Base-by-base conservation (phyloP, 1,140 invertebrate genomes). In the Mizuhopecten yessoensis region DNA sequence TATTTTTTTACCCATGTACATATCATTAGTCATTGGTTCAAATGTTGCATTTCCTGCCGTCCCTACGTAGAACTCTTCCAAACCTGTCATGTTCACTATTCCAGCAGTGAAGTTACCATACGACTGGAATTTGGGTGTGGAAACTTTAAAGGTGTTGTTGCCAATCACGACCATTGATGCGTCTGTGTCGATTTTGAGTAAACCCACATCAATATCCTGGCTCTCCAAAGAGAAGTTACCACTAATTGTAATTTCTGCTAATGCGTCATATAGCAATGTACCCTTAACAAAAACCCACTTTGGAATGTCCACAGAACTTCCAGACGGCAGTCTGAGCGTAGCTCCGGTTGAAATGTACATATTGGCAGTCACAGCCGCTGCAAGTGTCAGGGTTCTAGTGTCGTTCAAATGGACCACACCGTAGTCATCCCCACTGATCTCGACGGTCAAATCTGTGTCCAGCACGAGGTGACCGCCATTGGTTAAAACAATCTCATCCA, bases 391-490 rank as follows among this genome's bases (percentile, higher is more conserved):
- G 10, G 42, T 89, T n/a, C 57, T 75, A 0, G 57, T 75, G 7
- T 88, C 88, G 29, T 86, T 42, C n/a, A 88, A 89, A 10, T 87
- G 75, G n/a, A 95, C 75, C 87, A 93, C 92, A 86, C 94, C 75
- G 87, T 93, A 91, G 34, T 92, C 92, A 45, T 49, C 89, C 3
- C 90, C 87, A 34, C 49, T 90, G 34, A 34, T 87, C 86, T 94
- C 94, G 0, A 92, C 87, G 3, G 91, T 34, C 10, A 95, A 88
- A 88, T 93, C 92, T 0, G 91, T 89, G 1, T 92, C 90, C 3
- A 94, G 33, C 7, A 93, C 91, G 15, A 95, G 42, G 88, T 94
- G 93, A n/a, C 92, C 93, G 33, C 93, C 90, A 88, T 93, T 92
- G 15, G 88, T 75, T 23, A 95, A 88, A 17, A 92, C 34, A 86